Percentiles rank a stretch among this genome's conserved stretches.
Conservation (phyloP, 2,113 vertebrate genomes). For the Electrona antarctica region DNA sequence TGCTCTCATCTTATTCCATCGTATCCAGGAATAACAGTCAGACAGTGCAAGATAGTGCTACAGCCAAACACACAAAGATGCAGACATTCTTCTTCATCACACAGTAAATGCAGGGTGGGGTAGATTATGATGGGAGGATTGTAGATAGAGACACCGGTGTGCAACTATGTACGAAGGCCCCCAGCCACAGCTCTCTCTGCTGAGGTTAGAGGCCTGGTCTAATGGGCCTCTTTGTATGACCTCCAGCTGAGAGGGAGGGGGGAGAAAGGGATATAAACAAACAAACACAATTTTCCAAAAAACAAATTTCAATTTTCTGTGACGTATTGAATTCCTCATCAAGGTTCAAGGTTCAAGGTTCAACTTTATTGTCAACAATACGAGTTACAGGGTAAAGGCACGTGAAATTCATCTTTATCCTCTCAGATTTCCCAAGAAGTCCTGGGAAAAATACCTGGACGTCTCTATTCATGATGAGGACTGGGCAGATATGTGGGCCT, state of each 20-base stretch:
- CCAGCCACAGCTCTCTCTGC: background rate
- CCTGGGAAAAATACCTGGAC: too few species aligned
- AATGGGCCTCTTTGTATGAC: background rate
- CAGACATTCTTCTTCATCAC: slow-evolving; percentile 5
- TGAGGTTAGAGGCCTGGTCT: background rate
- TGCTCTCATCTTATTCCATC: background rate
- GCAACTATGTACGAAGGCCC: background rate
- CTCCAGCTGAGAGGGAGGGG: background rate
- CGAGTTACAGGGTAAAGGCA: too few species aligned
- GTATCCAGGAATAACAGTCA: slow-evolving; percentile 21
- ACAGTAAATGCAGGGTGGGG: slow-evolving; percentile 27
- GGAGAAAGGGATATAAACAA: background rate
- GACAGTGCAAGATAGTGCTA: background rate
- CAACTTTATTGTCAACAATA: too few species aligned
- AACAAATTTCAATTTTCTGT: too few species aligned
- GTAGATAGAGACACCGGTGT: background rate
- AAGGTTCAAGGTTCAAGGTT: too few species aligned
- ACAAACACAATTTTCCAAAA: too few species aligned
- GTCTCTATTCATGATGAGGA: too few species aligned
- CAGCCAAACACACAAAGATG: background rate
- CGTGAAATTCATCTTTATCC: too few species aligned
- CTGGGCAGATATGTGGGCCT: too few species aligned
- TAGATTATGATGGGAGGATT: background rate
- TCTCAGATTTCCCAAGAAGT: too few species aligned
- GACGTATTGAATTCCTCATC: too few species aligned